Conservation (phyloP, 2,797 vertebrate genomes). For the Prionace glauca region DNA sequence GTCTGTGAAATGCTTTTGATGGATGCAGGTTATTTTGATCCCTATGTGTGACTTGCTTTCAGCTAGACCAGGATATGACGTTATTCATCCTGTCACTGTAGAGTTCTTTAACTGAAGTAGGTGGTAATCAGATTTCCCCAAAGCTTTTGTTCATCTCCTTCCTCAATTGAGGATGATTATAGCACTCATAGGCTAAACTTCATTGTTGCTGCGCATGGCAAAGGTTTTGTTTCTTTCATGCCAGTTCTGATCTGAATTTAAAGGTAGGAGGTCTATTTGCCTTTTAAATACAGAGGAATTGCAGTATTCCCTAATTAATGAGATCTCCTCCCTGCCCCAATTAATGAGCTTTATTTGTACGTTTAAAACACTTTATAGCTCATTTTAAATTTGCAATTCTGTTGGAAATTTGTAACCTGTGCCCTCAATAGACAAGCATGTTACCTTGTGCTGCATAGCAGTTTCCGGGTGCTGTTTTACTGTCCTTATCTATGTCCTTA, state of each 20-base stretch:
- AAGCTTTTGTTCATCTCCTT: slow-evolving; percentile 4
- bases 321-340: background rate
- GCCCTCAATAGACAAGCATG: background rate
- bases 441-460: background rate
- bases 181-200: background rate
- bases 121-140: background rate
- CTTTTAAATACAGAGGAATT: background rate
- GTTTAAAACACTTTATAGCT: background rate
- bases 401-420: background rate
- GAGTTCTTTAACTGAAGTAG: background rate
- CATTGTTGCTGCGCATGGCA: background rate
- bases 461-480: background rate
- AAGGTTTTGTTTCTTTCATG: slow-evolving; percentile 13
- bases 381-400: background rate
- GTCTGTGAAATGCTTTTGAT: background rate
- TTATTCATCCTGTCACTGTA: background rate
- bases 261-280: background rate
- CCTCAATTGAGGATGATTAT: background rate
- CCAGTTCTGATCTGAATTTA: background rate
- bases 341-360: background rate
- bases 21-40: slow-evolving; percentile 17
- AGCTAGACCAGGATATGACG: background rate
- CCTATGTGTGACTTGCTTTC: background rate
- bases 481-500: background rate
- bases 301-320: background rate